Percentiles rank a stretch among this genome's conserved stretches.
phyloP scores from a whole-genome alignment of 1,140 invertebrate genomes.

The Eumaeus atala region DNA sequence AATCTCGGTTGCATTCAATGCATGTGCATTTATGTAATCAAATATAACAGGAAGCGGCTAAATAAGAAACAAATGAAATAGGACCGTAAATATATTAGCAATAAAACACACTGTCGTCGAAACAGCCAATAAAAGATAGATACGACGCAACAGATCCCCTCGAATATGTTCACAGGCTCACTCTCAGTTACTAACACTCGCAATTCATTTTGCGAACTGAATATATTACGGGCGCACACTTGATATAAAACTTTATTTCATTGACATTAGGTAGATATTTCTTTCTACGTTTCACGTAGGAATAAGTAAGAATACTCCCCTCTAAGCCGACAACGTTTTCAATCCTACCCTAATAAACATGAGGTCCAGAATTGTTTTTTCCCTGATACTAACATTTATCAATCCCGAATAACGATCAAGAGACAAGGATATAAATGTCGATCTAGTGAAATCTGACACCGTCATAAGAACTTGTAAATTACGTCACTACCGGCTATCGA shows the following conservation, averaged over 20 bases:
- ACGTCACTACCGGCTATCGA: constrained; percentile 19
- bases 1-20: constrained; percentile 12
- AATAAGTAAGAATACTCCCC: constrained; percentile 46
- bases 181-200: constrained; percentile 70
- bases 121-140: constrained; percentile 56
- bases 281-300: constrained; percentile 31
- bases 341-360: constrained; percentile 34
- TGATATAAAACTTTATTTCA: constrained; percentile 44
- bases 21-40: constrained; percentile 27
- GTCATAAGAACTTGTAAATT: constrained; percentile 40
- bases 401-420: constrained; percentile 61
- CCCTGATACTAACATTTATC: constrained; percentile 41
- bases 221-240: constrained; percentile 56
- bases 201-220: constrained; percentile 72
- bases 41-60: constrained; percentile 12
- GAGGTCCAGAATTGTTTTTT: constrained; percentile 35
- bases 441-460: constrained; percentile 58
- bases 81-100: constrained; percentile 39
- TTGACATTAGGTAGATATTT: constrained; percentile 39
- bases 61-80: constrained; percentile 32
- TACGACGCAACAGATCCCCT: constrained; percentile 63
- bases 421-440: constrained; percentile 54
- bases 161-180: constrained; percentile 71
- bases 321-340: constrained; percentile 35
- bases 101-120: constrained; percentile 44